A percentile compares a stretch with the other conserved stretches of the same genome.
phyloP scores from a whole-genome alignment of 2,888 invertebrate species.

The Diadegma fenestrale region DNA sequence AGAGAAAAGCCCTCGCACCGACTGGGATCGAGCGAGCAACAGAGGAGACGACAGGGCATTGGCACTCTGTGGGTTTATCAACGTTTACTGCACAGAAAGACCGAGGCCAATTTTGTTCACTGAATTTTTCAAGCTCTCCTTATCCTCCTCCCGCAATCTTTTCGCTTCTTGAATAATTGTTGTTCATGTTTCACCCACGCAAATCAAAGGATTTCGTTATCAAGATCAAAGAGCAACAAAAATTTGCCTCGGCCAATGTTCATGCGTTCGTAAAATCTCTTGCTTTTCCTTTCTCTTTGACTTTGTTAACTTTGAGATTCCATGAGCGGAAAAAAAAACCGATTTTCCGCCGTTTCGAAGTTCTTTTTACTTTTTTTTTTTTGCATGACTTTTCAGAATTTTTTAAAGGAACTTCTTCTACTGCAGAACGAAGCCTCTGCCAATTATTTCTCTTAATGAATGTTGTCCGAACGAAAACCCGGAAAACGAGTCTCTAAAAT shows the following conservation, averaged over 20 bases:
- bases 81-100: conserved; percentile 14
- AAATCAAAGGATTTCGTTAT: conserved; percentile 5
- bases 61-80: conserved; percentile 20
- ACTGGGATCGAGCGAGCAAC: background rate
- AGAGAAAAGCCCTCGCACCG: background rate
- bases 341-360: background rate
- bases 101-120: conserved; percentile 36
- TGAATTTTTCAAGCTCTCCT: conserved; percentile 45
- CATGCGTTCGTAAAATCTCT: background rate
- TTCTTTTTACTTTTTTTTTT: background rate
- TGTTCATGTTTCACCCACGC: background rate
- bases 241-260: background rate
- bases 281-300: background rate
- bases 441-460: background rate
- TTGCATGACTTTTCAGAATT: background rate
- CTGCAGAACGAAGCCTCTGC: background rate
- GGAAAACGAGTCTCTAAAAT: background rate
- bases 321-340: background rate
- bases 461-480: background rate
- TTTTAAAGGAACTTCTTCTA: background rate
- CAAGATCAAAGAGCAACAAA: background rate
- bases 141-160: background rate
- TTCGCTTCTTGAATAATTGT: conserved; percentile 35
- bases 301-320: background rate
- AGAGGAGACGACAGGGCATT: conserved; percentile 12